Base-by-base conservation (phyloP, 2,797 vertebrate genomes). In the Gypaetus barbatus region DNA sequence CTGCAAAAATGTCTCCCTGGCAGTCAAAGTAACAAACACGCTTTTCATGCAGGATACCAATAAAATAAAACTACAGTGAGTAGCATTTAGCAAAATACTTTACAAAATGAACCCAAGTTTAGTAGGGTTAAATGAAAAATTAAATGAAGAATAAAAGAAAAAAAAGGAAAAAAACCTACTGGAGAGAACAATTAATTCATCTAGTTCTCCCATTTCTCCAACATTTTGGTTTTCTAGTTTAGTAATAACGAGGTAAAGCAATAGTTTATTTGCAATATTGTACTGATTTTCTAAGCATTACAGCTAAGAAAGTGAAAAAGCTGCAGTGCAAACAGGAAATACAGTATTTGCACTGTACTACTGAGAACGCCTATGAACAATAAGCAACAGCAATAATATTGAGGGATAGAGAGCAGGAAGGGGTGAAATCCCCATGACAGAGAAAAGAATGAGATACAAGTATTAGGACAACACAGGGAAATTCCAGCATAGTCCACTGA, bases 161-260 rank as follows among this genome's bases (percentile, higher is more conserved):
- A 33, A 30, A 23, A 23, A 6, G 1, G 1, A 2, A 6, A 33
- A 12, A 17, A 8, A 13, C 4, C 8, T 13, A 61, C 24, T 24
- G 24, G 25, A 37, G n/a, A 33, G 7, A 77, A 52, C 25, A 78
- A 19, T 43, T 27, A 22, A 54, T 68, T 82, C 2, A 18, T 39
- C 11, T 33, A 13, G 27, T n/a, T 60, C 28, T 89, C 19, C 30
- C 33, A 56, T 44, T 91, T 52, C 39, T 66, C 33, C 70, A 60
- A 13, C 10, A 24, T 66, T 52, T 48, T 60, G 13, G 9, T n/a
- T 51, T 89, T 19, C 66, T 57, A 10, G 9, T 33, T 78, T 12
- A 75, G 63, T 25, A 44, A 54, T 35, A 64, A 52, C 6, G 46
- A 89, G 51, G 28, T 35, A 58, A 88, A 89, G 57, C 52, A 68